Evolutionary conservation across 2,888 invertebrate genomes (phyloP).

Genomic region (Amphipyra berbera): DNA sequence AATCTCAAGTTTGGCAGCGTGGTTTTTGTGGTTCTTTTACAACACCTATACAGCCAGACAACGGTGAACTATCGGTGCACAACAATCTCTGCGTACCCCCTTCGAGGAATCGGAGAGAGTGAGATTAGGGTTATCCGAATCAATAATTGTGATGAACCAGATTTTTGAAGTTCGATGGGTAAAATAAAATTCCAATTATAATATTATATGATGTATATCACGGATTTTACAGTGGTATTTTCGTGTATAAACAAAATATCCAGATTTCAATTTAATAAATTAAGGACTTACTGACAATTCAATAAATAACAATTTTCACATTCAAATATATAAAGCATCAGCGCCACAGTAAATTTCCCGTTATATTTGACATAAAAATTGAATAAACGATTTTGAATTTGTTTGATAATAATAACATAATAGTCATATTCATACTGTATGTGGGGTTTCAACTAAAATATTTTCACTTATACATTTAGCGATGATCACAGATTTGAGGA

Average conservation of each 20-base stretch:
- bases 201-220: slow-evolving; percentile 89
- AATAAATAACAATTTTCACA: slow-evolving; percentile 89
- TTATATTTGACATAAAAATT: slow-evolving; percentile 61
- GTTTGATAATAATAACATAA: slow-evolving; percentile 50
- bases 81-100: too few species aligned
- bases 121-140: too few species aligned
- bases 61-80: too few species aligned
- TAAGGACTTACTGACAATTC: slow-evolving; percentile 85
- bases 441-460: slow-evolving; percentile 82
- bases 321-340: slow-evolving; percentile 81
- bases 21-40: too few species aligned
- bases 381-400: slow-evolving; percentile 55
- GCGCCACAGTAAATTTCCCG: slow-evolving; percentile 81
- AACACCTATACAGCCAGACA: too few species aligned
- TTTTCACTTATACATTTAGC: slow-evolving; percentile 87
- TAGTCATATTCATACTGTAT: slow-evolving; percentile 75
- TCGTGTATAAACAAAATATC: slow-evolving; percentile 88
- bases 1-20: too few species aligned
- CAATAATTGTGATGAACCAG: too few species aligned
- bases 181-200: slow-evolving; percentile 86
- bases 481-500: slow-evolving; percentile 90
- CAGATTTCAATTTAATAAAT: slow-evolving; percentile 88
- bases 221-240: slow-evolving; percentile 90
- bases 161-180: slow-evolving; percentile 1
- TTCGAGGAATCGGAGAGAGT: too few species aligned